These are phyloP conservation scores for Phortica magna DNA, from an alignment of 2,888 invertebrate genomes.

Conservation along the genomic window DNA sequence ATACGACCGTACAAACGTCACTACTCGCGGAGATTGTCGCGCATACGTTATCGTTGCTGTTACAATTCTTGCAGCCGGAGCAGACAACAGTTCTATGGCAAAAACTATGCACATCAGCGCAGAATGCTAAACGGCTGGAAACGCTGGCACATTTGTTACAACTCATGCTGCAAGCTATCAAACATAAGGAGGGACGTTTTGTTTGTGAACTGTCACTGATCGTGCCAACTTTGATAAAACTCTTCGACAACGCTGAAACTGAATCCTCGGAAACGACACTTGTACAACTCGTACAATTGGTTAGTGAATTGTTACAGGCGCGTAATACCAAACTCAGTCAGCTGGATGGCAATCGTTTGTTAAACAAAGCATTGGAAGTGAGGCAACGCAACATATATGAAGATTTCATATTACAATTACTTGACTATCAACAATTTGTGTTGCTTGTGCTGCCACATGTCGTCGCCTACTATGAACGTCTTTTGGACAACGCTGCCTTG, in stretches of 20 bases:
- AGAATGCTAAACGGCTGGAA: constrained; percentile 42
- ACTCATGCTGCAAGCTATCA: constrained; percentile 82
- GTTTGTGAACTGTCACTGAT: constrained; percentile 82
- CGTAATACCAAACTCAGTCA: constrained; percentile 84
- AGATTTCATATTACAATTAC: constrained; percentile 83
- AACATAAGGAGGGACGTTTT: constrained; percentile 83
- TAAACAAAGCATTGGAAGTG: constrained; percentile 82
- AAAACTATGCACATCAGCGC: constrained; percentile 77
- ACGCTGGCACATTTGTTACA: constrained; percentile 48
- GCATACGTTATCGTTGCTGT: constrained; percentile 82
- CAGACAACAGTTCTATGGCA: constrained; percentile 85
- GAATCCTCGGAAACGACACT: constrained; percentile 36
- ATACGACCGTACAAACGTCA: constrained; percentile 52
- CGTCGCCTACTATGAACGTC: constrained; percentile 81
- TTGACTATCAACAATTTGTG: constrained; percentile 85
- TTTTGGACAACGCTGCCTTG: constrained; percentile 81
- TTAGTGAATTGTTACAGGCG: constrained; percentile 81
- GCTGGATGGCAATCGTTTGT: constrained; percentile 85
- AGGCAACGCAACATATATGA: constrained; percentile 81
- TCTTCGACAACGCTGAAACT: constrained; percentile 53
- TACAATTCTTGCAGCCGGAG: constrained; percentile 82
- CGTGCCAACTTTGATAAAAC: constrained; percentile 79
- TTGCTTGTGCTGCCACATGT: constrained; percentile 85
- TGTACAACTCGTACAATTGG: constrained; percentile 74
- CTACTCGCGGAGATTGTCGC: constrained; percentile 82